Evolutionary conservation across 2,113 vertebrate genomes (phyloP), one percentile per base, ranked within the genome.

Genomic region (Larimichthys crocea): DNA sequence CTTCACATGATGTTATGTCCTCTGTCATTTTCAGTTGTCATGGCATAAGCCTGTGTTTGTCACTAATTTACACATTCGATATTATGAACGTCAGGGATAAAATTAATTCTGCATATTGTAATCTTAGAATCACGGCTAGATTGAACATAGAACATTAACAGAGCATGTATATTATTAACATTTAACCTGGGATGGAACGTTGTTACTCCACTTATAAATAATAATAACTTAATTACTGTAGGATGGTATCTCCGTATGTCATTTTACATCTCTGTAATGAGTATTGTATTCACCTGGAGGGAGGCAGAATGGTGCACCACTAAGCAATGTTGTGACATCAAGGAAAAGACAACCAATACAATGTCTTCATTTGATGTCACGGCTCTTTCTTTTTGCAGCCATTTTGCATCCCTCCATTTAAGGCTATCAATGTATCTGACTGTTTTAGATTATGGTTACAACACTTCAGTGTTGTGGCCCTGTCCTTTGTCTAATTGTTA

Each of bases 401-500:
- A 83, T 84, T 90, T 76, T 86, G 76, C 73, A 83, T 79, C 77
- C 80, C 80, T 70, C 15, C n/a, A 1, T 52, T 48, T 61, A 55
- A 76, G 14, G 46, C 65, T 44, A 22, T 24, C 2, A 2, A 65
- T 80, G 64, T 75, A 59, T 76, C 44, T 63, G 26, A 17, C 24
- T 66, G 68, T 89, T 76, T 24, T 84, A 86, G 73, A 76, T 80
- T 68, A 26, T 15, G 68, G 73, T 22, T 73, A 16, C 69, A 85
- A 62, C 52, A n/a, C 55, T 55, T 70, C 35, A 35, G 29, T 73
- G 69, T 85, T 76, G 64, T 84, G 64, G 11, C 24, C 75, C 17
- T 82, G 78, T 90, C 84, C 44, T 60, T 40, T 90, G 75, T 92
- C 67, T 76, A 14, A 80, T 55, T 77, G 69, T 85, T 76, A 35